These are phyloP conservation scores for Oenanthe oenanthe DNA, from an alignment of 2,113 vertebrate genomes.

Conservation along the genomic window DNA sequence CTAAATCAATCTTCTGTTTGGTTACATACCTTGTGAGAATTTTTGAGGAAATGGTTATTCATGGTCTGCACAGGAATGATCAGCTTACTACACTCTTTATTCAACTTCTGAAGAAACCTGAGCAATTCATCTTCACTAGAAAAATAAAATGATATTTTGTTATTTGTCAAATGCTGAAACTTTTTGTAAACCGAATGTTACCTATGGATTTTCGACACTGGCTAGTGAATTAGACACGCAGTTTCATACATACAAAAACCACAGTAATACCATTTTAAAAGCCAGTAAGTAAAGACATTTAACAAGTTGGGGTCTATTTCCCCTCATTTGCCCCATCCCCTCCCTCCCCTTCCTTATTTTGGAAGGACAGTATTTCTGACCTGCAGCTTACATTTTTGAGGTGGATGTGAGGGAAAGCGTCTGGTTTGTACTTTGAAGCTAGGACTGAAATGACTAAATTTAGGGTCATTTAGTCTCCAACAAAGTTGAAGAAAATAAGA, in stretches of 20 bases:
- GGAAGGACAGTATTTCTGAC: background rate
- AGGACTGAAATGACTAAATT: background rate
- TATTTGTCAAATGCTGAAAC: background rate
- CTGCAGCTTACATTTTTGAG: background rate
- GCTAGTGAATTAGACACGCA: background rate
- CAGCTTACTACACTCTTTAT: constrained; percentile 85
- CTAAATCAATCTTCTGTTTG: background rate
- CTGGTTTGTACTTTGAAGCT: background rate
- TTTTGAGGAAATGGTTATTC: constrained; percentile 80
- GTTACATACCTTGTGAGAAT: constrained; percentile 84
- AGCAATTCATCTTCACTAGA: constrained; percentile 87
- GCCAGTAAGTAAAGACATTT: background rate
- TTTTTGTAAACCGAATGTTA: background rate
- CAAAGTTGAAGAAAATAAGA: background rate
- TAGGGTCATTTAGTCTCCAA: background rate
- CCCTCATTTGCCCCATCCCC: background rate
- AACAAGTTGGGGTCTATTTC: background rate
- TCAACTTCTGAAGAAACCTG: constrained; percentile 85
- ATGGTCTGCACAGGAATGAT: constrained; percentile 81
- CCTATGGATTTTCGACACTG: background rate
- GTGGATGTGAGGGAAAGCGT: background rate
- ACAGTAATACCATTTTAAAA: background rate
- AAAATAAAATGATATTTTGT: background rate
- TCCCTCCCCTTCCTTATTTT: background rate
- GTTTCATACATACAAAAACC: background rate